Base-by-base conservation (phyloP, 2,888 invertebrate genomes). In the Rugalucina vietnamica region DNA sequence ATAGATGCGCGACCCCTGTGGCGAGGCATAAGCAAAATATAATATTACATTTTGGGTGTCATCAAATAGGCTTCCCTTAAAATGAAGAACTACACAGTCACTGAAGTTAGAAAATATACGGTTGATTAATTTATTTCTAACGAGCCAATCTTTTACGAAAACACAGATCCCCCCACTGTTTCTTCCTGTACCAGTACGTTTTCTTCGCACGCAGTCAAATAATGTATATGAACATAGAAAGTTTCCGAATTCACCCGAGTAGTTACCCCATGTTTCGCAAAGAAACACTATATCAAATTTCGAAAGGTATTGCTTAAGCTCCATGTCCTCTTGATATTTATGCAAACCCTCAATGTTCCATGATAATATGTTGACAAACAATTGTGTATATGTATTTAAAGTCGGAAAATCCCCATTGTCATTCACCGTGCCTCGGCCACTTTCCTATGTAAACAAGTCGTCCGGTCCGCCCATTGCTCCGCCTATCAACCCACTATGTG, bases 231-330 rank as follows among this genome's bases (percentile, higher is more conserved):
- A 39, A 24, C 32, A 5, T 24, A 78, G 32, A 37, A 79, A 54
- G 57, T 36, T 37, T 57, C 73, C 49, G 21, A 78, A 70, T 77
- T 69, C 69, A 12, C 43, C 18, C 49, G 29, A n/a, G 34, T 32
- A 76, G 39, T 69, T n/a, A 65, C 76, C 24, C 65, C 76, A 65
- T n/a, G 76, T 76, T 65, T 76, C 76, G n/a, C 69, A 18, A n/a
- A 78, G 37, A 21, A 54, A 8, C 43, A 43, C 43, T 8, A 43
- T 43, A 43, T 43, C 43, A 43, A 43, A 43, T 43, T 43, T 43
- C 43, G 18, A 12, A 43, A 43, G 18, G 43, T 43, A 43, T 12
- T 43, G 8, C 18, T 43, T 43, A 8, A 43, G 18, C 8, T 43
- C 43, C 18, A 18, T 12, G 18, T 43, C 18, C 8, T 43, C 43